These are phyloP conservation scores for Aplocera efformata DNA, from an alignment of 2,888 invertebrate genomes.

Conservation along the genomic window DNA sequence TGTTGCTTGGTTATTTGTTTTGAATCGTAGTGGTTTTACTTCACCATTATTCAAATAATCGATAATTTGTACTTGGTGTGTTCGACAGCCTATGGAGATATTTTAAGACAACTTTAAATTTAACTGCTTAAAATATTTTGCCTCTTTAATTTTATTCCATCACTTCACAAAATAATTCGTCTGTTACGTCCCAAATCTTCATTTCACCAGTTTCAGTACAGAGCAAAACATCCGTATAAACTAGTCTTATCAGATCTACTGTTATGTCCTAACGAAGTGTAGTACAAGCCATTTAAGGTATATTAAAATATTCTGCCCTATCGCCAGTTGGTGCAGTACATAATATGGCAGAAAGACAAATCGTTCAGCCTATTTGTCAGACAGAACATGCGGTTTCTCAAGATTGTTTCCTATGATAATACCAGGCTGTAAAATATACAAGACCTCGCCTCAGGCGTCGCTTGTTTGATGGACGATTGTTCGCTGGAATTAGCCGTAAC, in stretches of 20 bases:
- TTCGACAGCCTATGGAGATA: no score
- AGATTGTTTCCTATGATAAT: constrained; percentile 52
- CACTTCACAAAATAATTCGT: no score
- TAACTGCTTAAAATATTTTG: no score
- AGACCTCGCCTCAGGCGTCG: constrained; percentile 36
- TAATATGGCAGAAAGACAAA: constrained; percentile 52
- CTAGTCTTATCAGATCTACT: constrained; percentile 4
- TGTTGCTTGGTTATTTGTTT: neutral
- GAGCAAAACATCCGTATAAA: neutral
- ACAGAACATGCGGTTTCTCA: constrained; percentile 51
- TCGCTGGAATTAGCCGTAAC: constrained; percentile 29
- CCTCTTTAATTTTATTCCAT: no score
- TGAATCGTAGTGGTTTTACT: neutral
- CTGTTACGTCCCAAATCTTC: no score
- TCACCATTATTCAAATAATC: no score
- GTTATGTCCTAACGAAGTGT: constrained; percentile 22
- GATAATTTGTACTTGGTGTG: no score
- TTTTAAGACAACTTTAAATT: no score
- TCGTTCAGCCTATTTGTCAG: constrained; percentile 43
- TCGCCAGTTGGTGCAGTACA: constrained; percentile 34
- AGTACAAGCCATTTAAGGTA: constrained; percentile 28
- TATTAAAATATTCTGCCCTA: constrained; percentile 28
- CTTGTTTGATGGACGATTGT: constrained; percentile 33
- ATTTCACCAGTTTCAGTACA: constrained; percentile 7
- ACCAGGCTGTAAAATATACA: constrained; percentile 41